Conservation (phyloP, 2,888 invertebrate genomes). For the Polydrusus tereticollis region DNA sequence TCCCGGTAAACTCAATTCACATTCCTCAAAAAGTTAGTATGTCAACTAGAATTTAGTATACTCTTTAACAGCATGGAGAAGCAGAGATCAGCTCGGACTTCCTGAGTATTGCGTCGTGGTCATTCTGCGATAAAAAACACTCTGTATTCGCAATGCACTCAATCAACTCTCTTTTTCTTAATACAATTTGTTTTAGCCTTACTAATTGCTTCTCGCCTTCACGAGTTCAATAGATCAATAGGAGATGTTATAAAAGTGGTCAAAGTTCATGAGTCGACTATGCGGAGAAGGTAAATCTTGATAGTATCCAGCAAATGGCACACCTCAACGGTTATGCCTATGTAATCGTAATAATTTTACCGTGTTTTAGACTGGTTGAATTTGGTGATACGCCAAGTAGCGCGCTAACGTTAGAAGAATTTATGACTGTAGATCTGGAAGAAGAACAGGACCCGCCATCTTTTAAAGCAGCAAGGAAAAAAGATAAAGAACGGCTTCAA, state of each 20-base stretch:
- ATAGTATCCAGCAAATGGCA: background rate
- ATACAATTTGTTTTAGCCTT: constrained; percentile 76
- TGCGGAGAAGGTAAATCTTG: constrained; percentile 79
- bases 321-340: too few relatives aligned
- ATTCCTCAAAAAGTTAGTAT: too few relatives aligned
- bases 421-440: constrained; percentile 95
- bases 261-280: constrained; percentile 94
- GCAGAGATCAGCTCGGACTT: too few relatives aligned
- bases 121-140: too few relatives aligned
- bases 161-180: too few relatives aligned
- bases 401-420: constrained; percentile 94
- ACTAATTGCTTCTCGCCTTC: constrained; percentile 92
- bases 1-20: too few relatives aligned
- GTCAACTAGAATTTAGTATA: too few relatives aligned
- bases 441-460: constrained; percentile 97
- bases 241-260: constrained; percentile 93
- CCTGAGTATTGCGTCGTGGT: too few relatives aligned
- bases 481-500: constrained; percentile 87
- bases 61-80: too few relatives aligned
- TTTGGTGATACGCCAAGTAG: constrained; percentile 98
- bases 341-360: too few relatives aligned
- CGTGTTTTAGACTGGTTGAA: constrained; percentile 80
- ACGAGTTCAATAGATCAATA: constrained; percentile 90
- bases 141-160: too few relatives aligned
- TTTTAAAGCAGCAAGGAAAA: constrained; percentile 90